Evolutionary conservation across 1,140 invertebrate species (phyloP).

Genomic region (Drosophila bocqueti): DNA sequence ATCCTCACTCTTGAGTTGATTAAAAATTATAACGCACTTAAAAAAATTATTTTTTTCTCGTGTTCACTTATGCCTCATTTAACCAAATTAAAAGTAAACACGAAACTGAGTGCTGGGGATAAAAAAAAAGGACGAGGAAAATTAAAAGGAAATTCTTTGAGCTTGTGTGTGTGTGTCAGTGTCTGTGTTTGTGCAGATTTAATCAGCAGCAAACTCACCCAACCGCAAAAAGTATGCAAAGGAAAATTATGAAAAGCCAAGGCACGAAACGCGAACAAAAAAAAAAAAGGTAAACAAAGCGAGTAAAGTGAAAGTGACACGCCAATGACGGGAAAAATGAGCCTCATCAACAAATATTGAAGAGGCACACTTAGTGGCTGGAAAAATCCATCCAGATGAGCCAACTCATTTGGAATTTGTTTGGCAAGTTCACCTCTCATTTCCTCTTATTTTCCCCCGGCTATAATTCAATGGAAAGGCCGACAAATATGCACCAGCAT

Average conservation of each 20-base stretch:
- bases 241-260: constrained; percentile 61
- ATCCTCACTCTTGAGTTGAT: constrained; percentile 56
- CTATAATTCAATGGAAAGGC: constrained; percentile 22
- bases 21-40: constrained; percentile 80
- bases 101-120: constrained; percentile 41
- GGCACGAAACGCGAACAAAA: constrained; percentile 6
- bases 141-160: constrained; percentile 57
- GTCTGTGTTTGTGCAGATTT: constrained; percentile 54
- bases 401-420: constrained; percentile 49
- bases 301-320: constrained; percentile 72
- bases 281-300: constrained; percentile 52
- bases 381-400: constrained; percentile 31
- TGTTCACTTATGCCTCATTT: constrained; percentile 81
- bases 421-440: constrained; percentile 14
- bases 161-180: constrained; percentile 3
- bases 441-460: neutral
- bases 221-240: constrained; percentile 77
- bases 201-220: constrained; percentile 60
- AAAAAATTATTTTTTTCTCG: constrained; percentile 53
- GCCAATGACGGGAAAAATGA: constrained; percentile 54
- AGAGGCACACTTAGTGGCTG: constrained; percentile 47
- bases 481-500: constrained; percentile 38
- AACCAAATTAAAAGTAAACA: constrained; percentile 84
- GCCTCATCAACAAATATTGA: constrained; percentile 53
- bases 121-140: constrained; percentile 37